phyloP scores from a whole-genome alignment of 2,797 vertebrate species.

The Tapirus indicus region DNA sequence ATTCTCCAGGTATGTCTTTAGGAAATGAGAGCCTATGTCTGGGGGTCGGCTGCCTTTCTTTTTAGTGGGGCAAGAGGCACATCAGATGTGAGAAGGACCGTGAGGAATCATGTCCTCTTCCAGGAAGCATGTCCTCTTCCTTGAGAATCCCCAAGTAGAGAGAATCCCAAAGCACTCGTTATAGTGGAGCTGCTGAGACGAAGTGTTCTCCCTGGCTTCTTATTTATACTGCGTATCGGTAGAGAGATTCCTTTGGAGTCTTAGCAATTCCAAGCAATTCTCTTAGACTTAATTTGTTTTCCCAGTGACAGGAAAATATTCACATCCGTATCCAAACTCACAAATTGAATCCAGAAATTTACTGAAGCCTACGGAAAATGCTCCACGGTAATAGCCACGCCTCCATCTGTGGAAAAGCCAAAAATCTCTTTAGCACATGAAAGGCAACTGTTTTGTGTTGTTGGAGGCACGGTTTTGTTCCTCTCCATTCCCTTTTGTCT shows the following conservation, averaged over 20 bases:
- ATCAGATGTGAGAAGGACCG: not conserved
- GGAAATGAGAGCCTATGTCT: constrained; percentile 1
- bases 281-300: constrained; percentile 65
- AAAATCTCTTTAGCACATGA: not conserved
- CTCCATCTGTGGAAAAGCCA: not conserved
- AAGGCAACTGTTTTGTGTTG: not conserved
- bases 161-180: not conserved
- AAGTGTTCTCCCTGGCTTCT: constrained; percentile 49
- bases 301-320: constrained; percentile 67
- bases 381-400: not conserved
- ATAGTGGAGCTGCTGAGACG: constrained; percentile 1
- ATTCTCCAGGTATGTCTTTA: not conserved
- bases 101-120: not conserved
- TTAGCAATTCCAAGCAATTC: constrained; percentile 33
- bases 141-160: not conserved
- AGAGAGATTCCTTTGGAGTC: constrained; percentile 53
- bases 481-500: not conserved
- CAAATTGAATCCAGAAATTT: constrained; percentile 58
- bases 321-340: constrained; percentile 56
- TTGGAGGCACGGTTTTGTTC: not conserved
- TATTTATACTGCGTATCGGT: not conserved
- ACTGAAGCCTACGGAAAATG: not conserved
- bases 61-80: not conserved
- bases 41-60: not conserved
- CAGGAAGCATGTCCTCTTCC: too few relatives aligned